A percentile compares a stretch with the other conserved stretches of the same genome.
These are phyloP conservation scores for Pagetopsis macropterus DNA, from an alignment of 2,797 vertebrate genomes.

Conservation along the genomic window DNA sequence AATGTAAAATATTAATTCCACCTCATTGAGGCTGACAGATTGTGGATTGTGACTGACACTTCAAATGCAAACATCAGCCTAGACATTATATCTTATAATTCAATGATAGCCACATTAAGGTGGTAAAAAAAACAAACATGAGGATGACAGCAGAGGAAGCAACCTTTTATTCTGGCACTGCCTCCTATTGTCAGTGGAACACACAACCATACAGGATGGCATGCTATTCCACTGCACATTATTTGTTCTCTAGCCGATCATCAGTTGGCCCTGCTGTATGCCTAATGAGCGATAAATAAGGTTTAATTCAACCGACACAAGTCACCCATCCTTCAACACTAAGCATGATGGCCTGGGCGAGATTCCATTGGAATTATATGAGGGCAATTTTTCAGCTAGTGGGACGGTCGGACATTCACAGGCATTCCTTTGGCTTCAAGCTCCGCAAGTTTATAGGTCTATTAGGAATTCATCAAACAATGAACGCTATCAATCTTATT, in stretches of 20 bases:
- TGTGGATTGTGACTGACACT: conserved; percentile 54
- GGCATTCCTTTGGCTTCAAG: conserved; percentile 79
- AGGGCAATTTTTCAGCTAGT: conserved; percentile 81
- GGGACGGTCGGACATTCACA: conserved; percentile 72
- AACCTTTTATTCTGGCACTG: conserved; percentile 59
- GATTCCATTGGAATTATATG: conserved; percentile 83
- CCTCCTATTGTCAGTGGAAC: conserved; percentile 73
- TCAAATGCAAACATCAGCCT: conserved; percentile 65
- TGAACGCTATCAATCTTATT: conserved; percentile 80
- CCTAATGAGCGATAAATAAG: conserved; percentile 81
- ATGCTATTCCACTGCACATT: conserved; percentile 70
- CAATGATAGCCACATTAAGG: conserved; percentile 71
- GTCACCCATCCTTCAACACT: conserved; percentile 78
- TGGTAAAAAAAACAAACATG: conserved; percentile 45
- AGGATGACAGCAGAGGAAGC: conserved; percentile 63
- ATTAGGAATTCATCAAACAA: conserved; percentile 85
- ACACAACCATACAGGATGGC: conserved; percentile 67
- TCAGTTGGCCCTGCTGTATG: conserved; percentile 69
- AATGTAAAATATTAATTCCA: conserved; percentile 82
- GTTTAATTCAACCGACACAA: conserved; percentile 78
- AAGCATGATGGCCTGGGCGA: conserved; percentile 74
- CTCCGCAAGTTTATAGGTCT: conserved; percentile 83
- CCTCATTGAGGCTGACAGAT: conserved; percentile 69
- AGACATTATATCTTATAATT: conserved; percentile 69
- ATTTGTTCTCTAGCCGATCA: conserved; percentile 78